phyloP scores from a whole-genome alignment of 2,888 invertebrate genomes.

The Eristalis tenax region DNA sequence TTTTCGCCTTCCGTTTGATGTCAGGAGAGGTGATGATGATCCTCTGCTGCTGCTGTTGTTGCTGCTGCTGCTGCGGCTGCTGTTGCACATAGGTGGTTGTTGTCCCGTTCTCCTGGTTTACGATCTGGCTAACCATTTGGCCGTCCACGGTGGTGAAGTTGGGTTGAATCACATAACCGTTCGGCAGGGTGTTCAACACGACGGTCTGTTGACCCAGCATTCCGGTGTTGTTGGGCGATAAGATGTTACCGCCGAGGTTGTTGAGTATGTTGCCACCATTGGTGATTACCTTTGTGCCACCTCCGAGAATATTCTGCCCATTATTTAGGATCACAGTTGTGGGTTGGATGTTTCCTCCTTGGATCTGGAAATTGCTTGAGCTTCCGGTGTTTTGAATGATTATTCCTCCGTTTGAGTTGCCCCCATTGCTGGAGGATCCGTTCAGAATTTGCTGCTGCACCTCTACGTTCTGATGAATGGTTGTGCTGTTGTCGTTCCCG shows the following conservation, averaged over 20 bases:
- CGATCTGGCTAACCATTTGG: conserved; percentile 84
- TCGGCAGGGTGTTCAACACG: conserved; percentile 89
- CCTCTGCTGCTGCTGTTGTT: conserved; percentile 74
- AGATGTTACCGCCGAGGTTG: conserved; percentile 71
- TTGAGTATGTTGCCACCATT: conserved; percentile 75
- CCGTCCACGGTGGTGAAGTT: conserved; percentile 87
- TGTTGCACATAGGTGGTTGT: conserved; percentile 73
- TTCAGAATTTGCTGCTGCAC: conserved; percentile 64
- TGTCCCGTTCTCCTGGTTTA: conserved; percentile 82
- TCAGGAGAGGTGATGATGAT: conserved; percentile 87
- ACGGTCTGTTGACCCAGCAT: conserved; percentile 89
- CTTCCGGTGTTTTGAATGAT: conserved; percentile 73
- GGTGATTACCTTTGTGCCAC: conserved; percentile 75
- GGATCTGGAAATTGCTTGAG: conserved; percentile 67
- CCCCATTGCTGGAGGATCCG: conserved; percentile 35
- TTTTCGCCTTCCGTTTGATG: conserved; percentile 85
- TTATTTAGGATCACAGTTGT: conserved; percentile 76
- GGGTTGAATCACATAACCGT: conserved; percentile 90
- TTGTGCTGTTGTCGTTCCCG: conserved; percentile 40
- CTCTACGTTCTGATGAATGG: conserved; percentile 53
- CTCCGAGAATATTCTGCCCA: conserved; percentile 73
- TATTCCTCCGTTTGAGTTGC: conserved; percentile 63
- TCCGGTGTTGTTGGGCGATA: conserved; percentile 73
- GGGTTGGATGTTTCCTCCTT: conserved; percentile 74
- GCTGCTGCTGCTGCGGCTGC: conserved; percentile 76